Percentiles rank a stretch among this genome's conserved stretches.
Evolutionary conservation across 2,113 vertebrate genomes (phyloP).

Genomic region (Crocuta crocuta): DNA sequence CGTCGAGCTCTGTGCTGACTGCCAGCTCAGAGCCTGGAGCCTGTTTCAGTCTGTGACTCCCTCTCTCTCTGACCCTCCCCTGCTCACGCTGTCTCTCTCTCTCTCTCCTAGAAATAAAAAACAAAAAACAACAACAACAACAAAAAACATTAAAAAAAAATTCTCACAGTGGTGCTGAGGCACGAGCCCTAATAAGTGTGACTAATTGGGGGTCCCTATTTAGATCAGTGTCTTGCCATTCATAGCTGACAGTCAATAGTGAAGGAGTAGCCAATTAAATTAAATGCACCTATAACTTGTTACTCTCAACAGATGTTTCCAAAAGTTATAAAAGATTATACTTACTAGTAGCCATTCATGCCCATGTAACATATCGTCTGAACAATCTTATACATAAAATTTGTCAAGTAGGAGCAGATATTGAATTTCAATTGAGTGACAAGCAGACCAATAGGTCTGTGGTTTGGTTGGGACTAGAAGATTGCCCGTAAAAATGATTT

Average conservation of each 20-base stretch:
- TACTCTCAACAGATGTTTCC: neutral
- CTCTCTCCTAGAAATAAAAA: too few species aligned
- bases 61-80: too few species aligned
- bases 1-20: too few species aligned
- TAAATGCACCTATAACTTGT: neutral
- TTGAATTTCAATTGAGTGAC: too few species aligned
- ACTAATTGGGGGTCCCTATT: neutral
- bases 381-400: neutral
- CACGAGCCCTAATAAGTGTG: neutral
- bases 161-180: neutral
- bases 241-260: neutral
- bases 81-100: too few species aligned
- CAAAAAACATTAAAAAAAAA: neutral
- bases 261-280: slow-evolving; percentile 17
- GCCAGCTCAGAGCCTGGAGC: too few species aligned
- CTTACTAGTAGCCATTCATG: neutral
- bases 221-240: neutral
- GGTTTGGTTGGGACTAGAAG: neutral
- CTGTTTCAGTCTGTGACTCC: too few species aligned
- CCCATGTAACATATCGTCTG: neutral
- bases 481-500: slow-evolving; percentile 39
- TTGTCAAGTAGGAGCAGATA: neutral
- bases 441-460: neutral
- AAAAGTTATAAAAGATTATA: neutral
- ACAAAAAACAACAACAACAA: too few species aligned